These are phyloP conservation scores for Monochamus saltuarius DNA, from an alignment of 1,140 invertebrate genomes.

Conservation along the genomic window DNA sequence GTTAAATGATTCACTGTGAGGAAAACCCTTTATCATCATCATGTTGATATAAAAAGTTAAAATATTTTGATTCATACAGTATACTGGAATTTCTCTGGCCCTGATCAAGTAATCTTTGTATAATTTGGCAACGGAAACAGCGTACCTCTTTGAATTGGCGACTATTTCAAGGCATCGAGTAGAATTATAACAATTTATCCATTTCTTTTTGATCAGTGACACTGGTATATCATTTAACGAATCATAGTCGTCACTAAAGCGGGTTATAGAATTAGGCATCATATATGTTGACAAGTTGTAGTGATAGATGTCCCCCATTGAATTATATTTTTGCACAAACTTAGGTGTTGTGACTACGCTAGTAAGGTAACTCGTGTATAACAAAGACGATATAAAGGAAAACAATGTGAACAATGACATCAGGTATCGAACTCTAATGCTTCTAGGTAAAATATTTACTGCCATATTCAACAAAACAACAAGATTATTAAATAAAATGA, in stretches of 20 bases:
- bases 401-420: slow-evolving; percentile 8
- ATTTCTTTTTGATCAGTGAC: slow-evolving; percentile 1
- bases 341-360: slow-evolving; percentile 6
- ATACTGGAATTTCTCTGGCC: neutral
- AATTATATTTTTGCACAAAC: slow-evolving; percentile 6
- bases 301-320: slow-evolving; percentile 7
- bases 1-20: neutral
- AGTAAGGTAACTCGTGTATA: slow-evolving; percentile 8
- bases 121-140: slow-evolving; percentile 8
- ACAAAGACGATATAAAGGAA: neutral
- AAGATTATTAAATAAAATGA: slow-evolving; percentile 4
- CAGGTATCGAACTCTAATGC: neutral
- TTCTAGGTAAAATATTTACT: slow-evolving; percentile 9
- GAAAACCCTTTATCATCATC: slow-evolving; percentile 15
- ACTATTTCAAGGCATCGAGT: neutral
- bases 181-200: neutral
- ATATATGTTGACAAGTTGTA: slow-evolving; percentile 11
- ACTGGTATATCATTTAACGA: neutral
- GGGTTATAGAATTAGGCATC: neutral
- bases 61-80: slow-evolving; percentile 9
- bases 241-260: neutral
- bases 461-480: neutral
- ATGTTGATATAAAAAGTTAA: slow-evolving; percentile 8
- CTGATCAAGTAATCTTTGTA: slow-evolving; percentile 8
- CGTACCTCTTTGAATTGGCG: neutral